Evolutionary conservation across 2,113 vertebrate genomes (phyloP), one percentile per base, ranked within the genome.

Genomic region (Microtus pennsylvanicus): DNA sequence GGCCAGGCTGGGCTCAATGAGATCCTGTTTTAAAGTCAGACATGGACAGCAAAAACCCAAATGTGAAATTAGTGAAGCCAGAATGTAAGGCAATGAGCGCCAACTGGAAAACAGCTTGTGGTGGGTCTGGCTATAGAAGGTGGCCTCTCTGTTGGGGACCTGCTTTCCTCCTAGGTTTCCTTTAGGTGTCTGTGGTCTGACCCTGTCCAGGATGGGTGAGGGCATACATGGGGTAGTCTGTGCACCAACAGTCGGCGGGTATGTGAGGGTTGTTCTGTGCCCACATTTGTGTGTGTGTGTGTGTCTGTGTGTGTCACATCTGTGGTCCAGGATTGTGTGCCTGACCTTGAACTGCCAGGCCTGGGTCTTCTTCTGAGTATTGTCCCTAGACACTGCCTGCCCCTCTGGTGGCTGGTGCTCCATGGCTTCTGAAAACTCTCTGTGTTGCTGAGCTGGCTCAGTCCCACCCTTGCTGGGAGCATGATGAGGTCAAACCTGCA

Each of bases 111-210:
- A 7, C 7, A 1, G 21, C 9, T 35, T 21, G 4, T 47, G 3
- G 3, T 1, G 3, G n/a, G 67, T 16, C 13, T 3, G 30, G 16
- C 10, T 9, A 11, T 7, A 38, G 11, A n/a, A 33, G 77, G 3
- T 2, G 8, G 7, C 55, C 1, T 19, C 28, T 42, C 0, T 24
- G 21, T 26, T 0, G 8, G 81, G 33, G 7, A 22, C 35, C 10
- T 28, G 42, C 67, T 12, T 14, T 7, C 2, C 0, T 3, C 10
- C 0, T 19, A 50, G 26, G 7, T 30, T 19, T 67, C 82, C 38
- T 86, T 7, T 65, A 85, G 55, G 58, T 30, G 16, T 47, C 28
- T 21, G 9, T 47, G 61, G 82, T 85, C 38, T 78, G 42, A 28
- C 42, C 26, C 16, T 52, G 22, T 11, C 28, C 0, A 0, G 16